A percentile compares a stretch with the other conserved stretches of the same genome.
Conservation (phyloP, 2,113 vertebrate species). For the Crotalus helleri region DNA sequence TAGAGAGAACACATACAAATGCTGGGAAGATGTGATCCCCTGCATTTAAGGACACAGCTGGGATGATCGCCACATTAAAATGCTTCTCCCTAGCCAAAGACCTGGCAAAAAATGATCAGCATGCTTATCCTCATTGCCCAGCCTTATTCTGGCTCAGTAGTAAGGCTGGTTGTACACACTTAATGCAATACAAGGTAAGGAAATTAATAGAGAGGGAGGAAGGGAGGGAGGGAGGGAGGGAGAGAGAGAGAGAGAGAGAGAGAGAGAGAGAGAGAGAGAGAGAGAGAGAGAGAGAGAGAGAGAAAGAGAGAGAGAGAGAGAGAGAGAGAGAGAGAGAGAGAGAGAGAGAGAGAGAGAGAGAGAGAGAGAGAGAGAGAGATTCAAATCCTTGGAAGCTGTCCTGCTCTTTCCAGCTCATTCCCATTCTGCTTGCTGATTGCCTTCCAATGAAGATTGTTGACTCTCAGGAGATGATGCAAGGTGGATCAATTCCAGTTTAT, state of each 20-base stretch:
- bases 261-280: too few species aligned
- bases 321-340: not conserved
- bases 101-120: not conserved
- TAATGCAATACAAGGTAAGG: too few species aligned
- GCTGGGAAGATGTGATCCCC: not conserved
- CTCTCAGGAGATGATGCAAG: not conserved
- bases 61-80: not conserved
- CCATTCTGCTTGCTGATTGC: not conserved
- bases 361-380: not conserved
- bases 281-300: not conserved
- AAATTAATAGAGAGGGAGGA: too few species aligned
- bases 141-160: not conserved
- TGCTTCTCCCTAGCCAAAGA: not conserved
- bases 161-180: too few species aligned
- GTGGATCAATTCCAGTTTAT: not conserved
- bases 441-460: not conserved
- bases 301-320: too few species aligned
- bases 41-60: not conserved
- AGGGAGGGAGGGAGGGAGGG: fast-evolving
- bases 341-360: not conserved
- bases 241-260: not conserved
- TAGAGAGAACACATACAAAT: not conserved
- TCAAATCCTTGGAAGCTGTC: not conserved
- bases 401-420: not conserved
- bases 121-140: not conserved